Conservation (phyloP, 2,113 vertebrate species). For the Crocuta crocuta region DNA sequence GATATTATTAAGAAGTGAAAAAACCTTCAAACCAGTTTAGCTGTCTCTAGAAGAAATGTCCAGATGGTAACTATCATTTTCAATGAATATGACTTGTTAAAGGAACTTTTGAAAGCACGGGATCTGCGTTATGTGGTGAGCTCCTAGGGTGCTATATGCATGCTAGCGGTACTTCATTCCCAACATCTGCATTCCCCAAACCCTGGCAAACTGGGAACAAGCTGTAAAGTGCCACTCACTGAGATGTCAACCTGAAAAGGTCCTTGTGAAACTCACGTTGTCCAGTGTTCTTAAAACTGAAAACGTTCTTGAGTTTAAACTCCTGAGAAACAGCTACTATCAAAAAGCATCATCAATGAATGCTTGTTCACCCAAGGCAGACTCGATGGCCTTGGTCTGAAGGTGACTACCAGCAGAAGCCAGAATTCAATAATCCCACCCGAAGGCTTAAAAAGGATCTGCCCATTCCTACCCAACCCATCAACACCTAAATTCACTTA, state of each 20-base stretch:
- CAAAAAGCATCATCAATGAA: neutral
- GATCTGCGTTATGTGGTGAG: neutral
- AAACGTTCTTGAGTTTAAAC: constrained; percentile 31
- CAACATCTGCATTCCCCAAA: neutral
- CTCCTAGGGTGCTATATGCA: neutral
- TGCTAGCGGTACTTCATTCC: neutral
- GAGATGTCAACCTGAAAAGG: neutral
- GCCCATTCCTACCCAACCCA: neutral
- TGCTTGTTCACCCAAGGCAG: neutral
- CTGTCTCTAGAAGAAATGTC: neutral
- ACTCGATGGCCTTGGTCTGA: neutral
- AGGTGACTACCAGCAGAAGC: neutral
- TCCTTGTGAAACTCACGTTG: constrained; percentile 11
- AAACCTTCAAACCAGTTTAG: neutral
- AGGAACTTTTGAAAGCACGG: neutral
- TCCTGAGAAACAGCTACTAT: constrained; percentile 28
- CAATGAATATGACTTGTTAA: neutral
- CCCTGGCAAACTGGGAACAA: constrained; percentile 12
- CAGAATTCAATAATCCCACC: neutral
- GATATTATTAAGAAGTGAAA: constrained; percentile 40
- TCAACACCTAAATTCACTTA: neutral
- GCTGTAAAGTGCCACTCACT: neutral
- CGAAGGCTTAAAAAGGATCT: neutral
- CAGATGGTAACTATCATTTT: constrained; percentile 42
- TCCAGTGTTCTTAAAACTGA: neutral